A percentile compares a stretch with the other conserved stretches of the same genome.
These are phyloP conservation scores for Drosophila anceps DNA, from an alignment of 2,888 invertebrate genomes.

Conservation along the genomic window DNA sequence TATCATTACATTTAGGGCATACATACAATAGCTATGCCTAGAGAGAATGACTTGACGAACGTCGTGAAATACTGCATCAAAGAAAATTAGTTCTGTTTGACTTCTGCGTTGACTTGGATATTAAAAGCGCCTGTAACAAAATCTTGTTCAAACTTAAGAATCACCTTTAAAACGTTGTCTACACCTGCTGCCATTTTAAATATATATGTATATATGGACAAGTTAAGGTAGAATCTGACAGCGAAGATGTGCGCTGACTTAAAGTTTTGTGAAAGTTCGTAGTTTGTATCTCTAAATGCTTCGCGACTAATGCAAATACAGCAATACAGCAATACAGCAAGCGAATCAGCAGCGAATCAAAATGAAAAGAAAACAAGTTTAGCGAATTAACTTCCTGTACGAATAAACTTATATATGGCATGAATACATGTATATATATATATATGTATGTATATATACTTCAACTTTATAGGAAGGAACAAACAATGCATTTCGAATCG, in stretches of 20 bases:
- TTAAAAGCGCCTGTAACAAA: not conserved
- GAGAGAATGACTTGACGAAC: not conserved
- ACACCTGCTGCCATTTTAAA: not conserved
- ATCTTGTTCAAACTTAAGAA: not conserved
- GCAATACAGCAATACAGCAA: slow-evolving; percentile 18
- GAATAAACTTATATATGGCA: slow-evolving; percentile 12
- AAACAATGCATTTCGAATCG: slow-evolving; percentile 39
- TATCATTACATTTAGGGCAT: not conserved
- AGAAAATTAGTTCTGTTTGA: not conserved
- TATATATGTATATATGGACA: not conserved
- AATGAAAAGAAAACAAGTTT: slow-evolving; percentile 47
- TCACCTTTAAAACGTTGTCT: not conserved
- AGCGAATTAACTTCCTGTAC: slow-evolving; percentile 56
- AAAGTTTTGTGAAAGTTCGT: slow-evolving; percentile 39
- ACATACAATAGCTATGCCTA: too few species aligned
- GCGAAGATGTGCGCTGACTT: slow-evolving; percentile 2
- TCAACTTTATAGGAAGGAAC: slow-evolving; percentile 17
- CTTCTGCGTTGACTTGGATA: slow-evolving; percentile 1
- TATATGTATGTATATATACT: not conserved
- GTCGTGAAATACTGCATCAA: not conserved
- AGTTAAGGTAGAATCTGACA: slow-evolving; percentile 1
- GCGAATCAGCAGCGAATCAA: slow-evolving; percentile 18
- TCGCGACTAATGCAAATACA: slow-evolving; percentile 9
- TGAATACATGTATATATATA: not conserved
- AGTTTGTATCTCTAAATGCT: slow-evolving; percentile 14